Conservation (phyloP, 2,888 invertebrate species). For the Tachina fera region DNA sequence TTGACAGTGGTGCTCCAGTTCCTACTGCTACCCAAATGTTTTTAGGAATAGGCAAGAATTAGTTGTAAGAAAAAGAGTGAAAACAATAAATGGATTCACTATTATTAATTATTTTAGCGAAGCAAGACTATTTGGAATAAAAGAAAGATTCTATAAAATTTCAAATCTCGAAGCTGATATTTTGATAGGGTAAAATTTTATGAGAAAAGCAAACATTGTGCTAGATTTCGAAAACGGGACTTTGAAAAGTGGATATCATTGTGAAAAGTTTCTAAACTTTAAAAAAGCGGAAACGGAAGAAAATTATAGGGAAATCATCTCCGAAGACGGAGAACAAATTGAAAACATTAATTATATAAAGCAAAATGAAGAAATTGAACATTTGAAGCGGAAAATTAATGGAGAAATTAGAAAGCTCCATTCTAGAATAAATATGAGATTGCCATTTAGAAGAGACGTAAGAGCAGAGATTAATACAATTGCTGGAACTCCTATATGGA, state of each 20-base stretch:
- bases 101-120: conserved; percentile 29
- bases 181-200: conserved; percentile 29
- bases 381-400: background rate
- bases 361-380: background rate
- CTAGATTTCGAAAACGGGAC: conserved; percentile 35
- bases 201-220: conserved; percentile 24
- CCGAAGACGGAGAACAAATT: background rate
- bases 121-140: conserved; percentile 14
- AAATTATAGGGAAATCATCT: background rate
- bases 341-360: conserved; percentile 1
- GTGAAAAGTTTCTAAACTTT: background rate
- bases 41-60: conserved; percentile 17
- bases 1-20: conserved; percentile 11
- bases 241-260: conserved; percentile 15
- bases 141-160: conserved; percentile 45
- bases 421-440: conserved; percentile 32
- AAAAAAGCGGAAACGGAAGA: background rate
- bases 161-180: conserved; percentile 27
- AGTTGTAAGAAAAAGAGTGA: conserved; percentile 17
- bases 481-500: conserved; percentile 53
- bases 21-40: conserved; percentile 9
- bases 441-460: conserved; percentile 62
- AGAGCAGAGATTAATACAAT: conserved; percentile 59
- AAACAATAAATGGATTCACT: conserved; percentile 45
- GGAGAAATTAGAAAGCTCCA: background rate